These are phyloP conservation scores for Crossaster papposus DNA, from an alignment of 53 echinoderm and acorn worm genomes.

Conservation along the genomic window DNA sequence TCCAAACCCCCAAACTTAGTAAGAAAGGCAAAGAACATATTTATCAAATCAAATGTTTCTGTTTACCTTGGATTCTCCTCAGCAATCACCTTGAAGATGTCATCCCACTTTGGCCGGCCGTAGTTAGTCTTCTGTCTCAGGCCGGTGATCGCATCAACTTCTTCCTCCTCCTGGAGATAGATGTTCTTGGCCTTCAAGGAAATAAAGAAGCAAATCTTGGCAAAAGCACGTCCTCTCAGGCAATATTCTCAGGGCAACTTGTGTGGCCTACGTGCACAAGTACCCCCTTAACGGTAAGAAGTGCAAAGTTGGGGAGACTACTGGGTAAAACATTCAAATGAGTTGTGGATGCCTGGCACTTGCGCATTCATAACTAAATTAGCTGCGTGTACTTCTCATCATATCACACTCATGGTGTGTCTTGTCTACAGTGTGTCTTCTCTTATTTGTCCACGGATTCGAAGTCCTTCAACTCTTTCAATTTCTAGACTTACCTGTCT, in stretches of 20 bases:
- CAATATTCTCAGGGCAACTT: no score
- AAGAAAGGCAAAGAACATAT: not conserved
- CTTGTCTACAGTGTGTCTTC: no score
- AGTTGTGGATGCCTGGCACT: no score
- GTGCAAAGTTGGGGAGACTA: no score
- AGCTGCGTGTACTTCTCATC: no score
- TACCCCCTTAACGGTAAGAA: no score
- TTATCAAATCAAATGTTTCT: not conserved
- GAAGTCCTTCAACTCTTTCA: no score
- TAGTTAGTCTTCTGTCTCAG: conserved; percentile 96
- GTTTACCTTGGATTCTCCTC: conserved; percentile 86
- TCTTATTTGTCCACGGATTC: no score
- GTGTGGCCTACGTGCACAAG: no score
- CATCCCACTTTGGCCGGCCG: conserved; percentile 93
- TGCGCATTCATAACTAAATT: no score
- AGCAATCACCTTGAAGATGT: conserved; percentile 89
- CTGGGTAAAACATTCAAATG: no score
- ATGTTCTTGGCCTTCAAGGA: conserved; percentile 84
- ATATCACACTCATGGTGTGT: no score
- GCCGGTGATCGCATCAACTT: conserved; percentile 93
- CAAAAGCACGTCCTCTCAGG: not conserved
- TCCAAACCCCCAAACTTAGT: not conserved
- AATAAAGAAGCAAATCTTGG: not conserved
- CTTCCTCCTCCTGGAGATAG: conserved; percentile 90
- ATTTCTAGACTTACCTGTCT: conserved; percentile 71